Conservation (phyloP, 2,888 invertebrate species). For the Eristalis intricaria region DNA sequence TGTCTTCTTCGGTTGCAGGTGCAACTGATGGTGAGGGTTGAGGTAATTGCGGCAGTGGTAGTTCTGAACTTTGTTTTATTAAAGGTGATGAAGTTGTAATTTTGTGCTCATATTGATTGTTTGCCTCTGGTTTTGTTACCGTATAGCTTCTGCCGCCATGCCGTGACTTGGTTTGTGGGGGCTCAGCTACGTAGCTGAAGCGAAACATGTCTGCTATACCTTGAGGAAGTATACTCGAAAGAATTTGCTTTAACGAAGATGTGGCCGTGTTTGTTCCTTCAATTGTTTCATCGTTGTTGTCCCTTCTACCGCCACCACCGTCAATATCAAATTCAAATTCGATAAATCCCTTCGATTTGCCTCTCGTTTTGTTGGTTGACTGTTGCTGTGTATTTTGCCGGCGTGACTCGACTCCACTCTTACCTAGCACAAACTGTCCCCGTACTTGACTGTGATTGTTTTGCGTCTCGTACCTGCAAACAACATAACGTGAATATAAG, state of each 20-base stretch:
- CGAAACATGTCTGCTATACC: conserved; percentile 79
- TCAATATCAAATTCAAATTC: conserved; percentile 45
- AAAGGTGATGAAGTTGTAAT: neutral
- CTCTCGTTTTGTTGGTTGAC: neutral
- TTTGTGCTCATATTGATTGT: neutral
- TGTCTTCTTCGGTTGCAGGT: conserved; percentile 73
- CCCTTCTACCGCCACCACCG: conserved; percentile 74
- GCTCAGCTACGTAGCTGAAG: conserved; percentile 75
- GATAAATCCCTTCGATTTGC: conserved; percentile 43
- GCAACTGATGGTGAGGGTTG: neutral
- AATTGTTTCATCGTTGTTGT: conserved; percentile 26
- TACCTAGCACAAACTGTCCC: conserved; percentile 82
- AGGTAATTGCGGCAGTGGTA: neutral
- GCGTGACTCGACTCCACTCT: conserved; percentile 80
- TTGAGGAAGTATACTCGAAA: conserved; percentile 77
- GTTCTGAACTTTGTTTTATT: neutral
- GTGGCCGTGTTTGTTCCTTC: neutral
- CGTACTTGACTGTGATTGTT: conserved; percentile 81
- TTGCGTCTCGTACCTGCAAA: conserved; percentile 79
- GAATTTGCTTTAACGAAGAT: conserved; percentile 75
- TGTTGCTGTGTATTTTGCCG: conserved; percentile 5
- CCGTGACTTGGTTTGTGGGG: neutral
- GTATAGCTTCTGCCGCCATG: neutral
- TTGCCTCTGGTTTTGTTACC: neutral
- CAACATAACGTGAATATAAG: neutral